A percentile compares a stretch with the other conserved stretches of the same genome.
These are phyloP conservation scores for Argyrosomus regius DNA, from an alignment of 2,797 vertebrate genomes.

Conservation along the genomic window DNA sequence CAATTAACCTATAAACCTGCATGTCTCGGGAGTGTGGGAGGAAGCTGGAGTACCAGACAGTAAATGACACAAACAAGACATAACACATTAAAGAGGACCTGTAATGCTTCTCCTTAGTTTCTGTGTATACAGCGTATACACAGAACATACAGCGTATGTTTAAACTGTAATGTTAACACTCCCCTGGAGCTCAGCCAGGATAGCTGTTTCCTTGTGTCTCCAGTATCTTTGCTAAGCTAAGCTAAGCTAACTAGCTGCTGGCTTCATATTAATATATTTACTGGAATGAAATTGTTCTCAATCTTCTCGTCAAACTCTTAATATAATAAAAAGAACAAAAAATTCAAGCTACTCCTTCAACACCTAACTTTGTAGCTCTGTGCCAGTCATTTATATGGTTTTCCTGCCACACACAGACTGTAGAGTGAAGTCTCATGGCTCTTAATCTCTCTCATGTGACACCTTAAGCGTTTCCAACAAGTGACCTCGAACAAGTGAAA, in stretches of 20 bases:
- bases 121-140: too few relatives aligned
- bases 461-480: conserved; percentile 5
- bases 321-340: too few relatives aligned
- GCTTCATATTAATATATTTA: neutral
- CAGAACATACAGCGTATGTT: too few relatives aligned
- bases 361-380: neutral
- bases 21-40: too few relatives aligned
- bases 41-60: too few relatives aligned
- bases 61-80: neutral
- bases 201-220: neutral
- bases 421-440: neutral
- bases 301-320: neutral
- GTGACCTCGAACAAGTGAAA: conserved; percentile 1
- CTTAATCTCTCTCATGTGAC: conserved; percentile 1
- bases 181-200: too few relatives aligned
- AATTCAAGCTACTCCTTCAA: neutral
- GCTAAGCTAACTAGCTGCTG: neutral
- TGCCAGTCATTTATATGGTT: neutral
- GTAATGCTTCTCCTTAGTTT: too few relatives aligned
- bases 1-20: too few relatives aligned
- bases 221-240: neutral
- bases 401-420: neutral
- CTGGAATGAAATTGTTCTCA: neutral
- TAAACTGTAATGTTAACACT: too few relatives aligned
- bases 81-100: neutral